A percentile compares a stretch with the other conserved stretches of the same genome.
These are phyloP conservation scores for Lutraria lutraria DNA, from an alignment of 2,888 invertebrate genomes.

Conservation along the genomic window DNA sequence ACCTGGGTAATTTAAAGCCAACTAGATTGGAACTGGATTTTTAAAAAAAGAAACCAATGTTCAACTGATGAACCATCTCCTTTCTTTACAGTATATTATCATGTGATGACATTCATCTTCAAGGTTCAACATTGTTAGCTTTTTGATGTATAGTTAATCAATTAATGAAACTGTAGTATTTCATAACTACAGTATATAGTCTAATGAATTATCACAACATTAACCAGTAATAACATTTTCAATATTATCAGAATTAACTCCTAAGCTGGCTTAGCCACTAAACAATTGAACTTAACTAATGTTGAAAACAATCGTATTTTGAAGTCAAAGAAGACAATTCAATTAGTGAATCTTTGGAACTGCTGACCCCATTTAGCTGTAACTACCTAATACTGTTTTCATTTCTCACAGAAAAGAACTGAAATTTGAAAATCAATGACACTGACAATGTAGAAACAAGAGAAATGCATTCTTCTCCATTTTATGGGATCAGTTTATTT, in stretches of 20 bases:
- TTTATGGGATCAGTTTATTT: slow-evolving; percentile 2
- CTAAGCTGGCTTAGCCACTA: neutral
- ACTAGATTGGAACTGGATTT: too few species aligned
- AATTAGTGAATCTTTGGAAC: neutral
- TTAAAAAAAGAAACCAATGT: too few species aligned
- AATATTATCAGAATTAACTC: neutral
- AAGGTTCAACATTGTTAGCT: neutral
- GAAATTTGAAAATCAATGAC: slow-evolving; percentile 20
- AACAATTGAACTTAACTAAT: neutral
- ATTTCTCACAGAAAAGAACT: neutral
- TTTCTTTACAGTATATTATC: neutral
- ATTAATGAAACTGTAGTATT: neutral
- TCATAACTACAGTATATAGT: neutral
- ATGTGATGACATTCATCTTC: neutral
- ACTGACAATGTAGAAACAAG: neutral
- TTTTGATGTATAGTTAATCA: neutral
- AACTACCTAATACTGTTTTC: neutral
- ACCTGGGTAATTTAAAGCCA: too few species aligned
- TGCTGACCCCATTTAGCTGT: neutral
- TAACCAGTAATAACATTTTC: neutral
- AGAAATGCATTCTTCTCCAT: neutral
- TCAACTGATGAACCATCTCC: too few species aligned
- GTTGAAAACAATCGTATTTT: neutral
- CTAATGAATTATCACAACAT: neutral
- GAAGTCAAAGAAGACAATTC: neutral